Evolutionary conservation across 2,888 invertebrate genomes (phyloP).

Genomic region (Pandemis heparana): DNA sequence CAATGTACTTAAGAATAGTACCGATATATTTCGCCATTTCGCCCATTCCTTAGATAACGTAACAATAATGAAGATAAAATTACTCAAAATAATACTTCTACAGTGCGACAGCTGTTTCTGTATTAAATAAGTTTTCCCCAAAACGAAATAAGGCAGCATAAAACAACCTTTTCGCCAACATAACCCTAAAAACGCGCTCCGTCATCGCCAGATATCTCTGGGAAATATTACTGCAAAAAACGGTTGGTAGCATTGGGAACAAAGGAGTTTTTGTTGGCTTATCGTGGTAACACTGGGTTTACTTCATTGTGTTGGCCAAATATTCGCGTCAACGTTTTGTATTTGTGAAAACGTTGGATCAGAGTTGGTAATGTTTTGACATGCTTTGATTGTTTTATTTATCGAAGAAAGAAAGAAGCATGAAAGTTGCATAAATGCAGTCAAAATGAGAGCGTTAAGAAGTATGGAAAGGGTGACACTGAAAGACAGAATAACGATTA

Average conservation of each 20-base stretch:
- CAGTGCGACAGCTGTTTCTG: not conserved
- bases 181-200: conserved; percentile 13
- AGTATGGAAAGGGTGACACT: too few relatives aligned
- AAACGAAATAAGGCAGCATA: not conserved
- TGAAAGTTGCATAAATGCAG: too few relatives aligned
- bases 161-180: not conserved
- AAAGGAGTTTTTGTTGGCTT: conserved; percentile 21
- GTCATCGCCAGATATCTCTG: conserved; percentile 20
- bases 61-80: not conserved
- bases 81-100: not conserved
- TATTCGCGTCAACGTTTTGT: conserved; percentile 16
- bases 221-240: conserved; percentile 19
- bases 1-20: too few relatives aligned
- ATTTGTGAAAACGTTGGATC: not conserved
- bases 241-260: conserved; percentile 13
- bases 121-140: not conserved
- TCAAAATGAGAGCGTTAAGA: too few relatives aligned
- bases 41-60: too few relatives aligned
- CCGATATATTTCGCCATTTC: too few relatives aligned
- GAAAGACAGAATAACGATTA: too few relatives aligned
- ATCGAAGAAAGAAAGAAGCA: too few relatives aligned
- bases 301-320: conserved; percentile 5
- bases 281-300: conserved; percentile 20
- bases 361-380: conserved; percentile 12
- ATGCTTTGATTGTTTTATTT: not conserved